Percentiles rank a stretch among this genome's conserved stretches.
Conservation (phyloP, 2,113 vertebrate species). For the Nannospalax galili region DNA sequence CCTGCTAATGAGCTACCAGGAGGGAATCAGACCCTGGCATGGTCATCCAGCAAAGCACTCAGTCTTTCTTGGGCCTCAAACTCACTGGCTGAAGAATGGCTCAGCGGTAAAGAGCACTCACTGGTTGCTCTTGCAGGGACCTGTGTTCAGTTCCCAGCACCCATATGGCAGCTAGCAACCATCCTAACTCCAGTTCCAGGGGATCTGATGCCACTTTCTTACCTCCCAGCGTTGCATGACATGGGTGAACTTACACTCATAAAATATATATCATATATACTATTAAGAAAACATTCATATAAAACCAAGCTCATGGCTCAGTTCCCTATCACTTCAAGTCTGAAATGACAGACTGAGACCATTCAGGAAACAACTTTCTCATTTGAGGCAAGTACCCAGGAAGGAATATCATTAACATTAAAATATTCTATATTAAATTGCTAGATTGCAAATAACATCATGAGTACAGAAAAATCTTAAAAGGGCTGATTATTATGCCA, state of each 20-base stretch:
- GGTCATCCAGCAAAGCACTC: background rate
- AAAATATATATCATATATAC: too few species aligned
- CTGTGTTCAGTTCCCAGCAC: too few species aligned
- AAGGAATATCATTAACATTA: conserved; percentile 53
- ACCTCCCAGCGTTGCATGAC: background rate
- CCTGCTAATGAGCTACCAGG: background rate
- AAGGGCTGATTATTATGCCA: conserved; percentile 25
- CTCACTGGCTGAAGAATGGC: background rate
- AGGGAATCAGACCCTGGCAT: background rate
- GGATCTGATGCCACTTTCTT: too few species aligned
- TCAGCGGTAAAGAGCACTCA: too few species aligned
- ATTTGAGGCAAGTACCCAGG: conserved; percentile 37
- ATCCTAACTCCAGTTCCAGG: too few species aligned
- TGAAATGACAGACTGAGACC: conserved; percentile 23
- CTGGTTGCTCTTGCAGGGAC: too few species aligned
- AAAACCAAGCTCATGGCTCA: too few species aligned
- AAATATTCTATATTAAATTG: conserved; percentile 50
- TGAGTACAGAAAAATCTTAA: background rate
- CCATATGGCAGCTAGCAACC: too few species aligned
- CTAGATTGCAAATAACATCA: background rate
- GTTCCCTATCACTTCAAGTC: conserved; percentile 1
- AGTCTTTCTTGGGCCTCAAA: background rate
- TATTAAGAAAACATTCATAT: too few species aligned
- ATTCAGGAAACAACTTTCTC: conserved; percentile 11
- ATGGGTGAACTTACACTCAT: background rate